phyloP scores from a whole-genome alignment of 2,113 vertebrate species.

The Phalacrocorax aristotelis region DNA sequence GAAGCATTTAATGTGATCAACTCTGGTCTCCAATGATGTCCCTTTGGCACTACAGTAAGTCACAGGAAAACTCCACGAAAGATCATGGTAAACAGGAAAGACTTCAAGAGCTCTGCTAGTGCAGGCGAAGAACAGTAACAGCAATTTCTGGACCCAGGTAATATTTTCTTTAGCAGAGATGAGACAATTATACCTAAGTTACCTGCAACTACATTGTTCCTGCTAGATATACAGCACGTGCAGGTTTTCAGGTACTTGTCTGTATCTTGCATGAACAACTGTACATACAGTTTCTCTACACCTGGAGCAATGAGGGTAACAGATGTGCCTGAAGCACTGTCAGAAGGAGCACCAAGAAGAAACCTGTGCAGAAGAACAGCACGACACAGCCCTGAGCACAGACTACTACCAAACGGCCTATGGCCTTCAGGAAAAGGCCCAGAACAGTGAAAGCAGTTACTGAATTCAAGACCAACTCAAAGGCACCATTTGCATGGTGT shows the following conservation, averaged over 20 bases:
- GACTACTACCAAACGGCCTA: not conserved
- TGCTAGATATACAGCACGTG: not conserved
- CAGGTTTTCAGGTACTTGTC: not conserved
- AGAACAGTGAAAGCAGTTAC: not conserved
- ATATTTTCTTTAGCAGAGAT: not conserved
- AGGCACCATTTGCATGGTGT: not conserved
- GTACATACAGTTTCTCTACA: not conserved
- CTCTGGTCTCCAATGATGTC: not conserved
- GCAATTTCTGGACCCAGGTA: not conserved
- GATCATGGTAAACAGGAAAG: not conserved
- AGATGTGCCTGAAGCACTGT: not conserved
- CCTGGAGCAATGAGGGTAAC: rapidly evolving
- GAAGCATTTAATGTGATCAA: not conserved
- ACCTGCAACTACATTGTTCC: not conserved
- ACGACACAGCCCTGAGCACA: not conserved
- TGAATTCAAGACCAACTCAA: not conserved
- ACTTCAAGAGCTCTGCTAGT: not conserved
- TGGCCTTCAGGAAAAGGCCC: not conserved
- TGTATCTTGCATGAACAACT: not conserved
- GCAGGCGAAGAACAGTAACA: not conserved
- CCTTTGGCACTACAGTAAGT: not conserved
- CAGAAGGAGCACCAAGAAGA: not conserved
- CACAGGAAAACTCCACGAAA: not conserved
- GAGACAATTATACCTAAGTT: not conserved
- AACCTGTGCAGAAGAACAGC: not conserved